Evolutionary conservation across 2,113 vertebrate species (phyloP), one percentile per base, ranked within the genome.

Genomic region (Propithecus coquereli): DNA sequence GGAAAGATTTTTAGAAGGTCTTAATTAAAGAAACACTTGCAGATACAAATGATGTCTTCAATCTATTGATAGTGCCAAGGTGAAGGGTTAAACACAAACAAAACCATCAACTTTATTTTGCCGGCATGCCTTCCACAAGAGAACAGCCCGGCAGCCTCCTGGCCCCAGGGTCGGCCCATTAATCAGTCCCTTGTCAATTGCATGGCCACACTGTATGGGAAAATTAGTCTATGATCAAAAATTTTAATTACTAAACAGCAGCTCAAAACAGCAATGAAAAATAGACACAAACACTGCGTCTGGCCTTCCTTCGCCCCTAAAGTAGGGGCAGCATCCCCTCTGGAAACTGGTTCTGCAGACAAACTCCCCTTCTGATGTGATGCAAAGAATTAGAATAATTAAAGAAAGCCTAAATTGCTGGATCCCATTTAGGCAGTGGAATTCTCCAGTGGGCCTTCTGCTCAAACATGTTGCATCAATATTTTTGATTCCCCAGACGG

Each of bases 11-110:
- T 99, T 99, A 99, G 98, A 98, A 99, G 99, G 99, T 99, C 99
- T 99, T 99, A 99, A 99, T 99, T 99, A 99, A 99, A 99, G 99
- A 99, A 99, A 99, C 99, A 99, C 99, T 99, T 99, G 99, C 99
- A 99, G 99, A 99, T 99, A 99, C 99, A 99, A 99, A 99, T 98
- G 98, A 99, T 99, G 99, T 99, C 98, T 99, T 99, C 98, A 99
- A 99, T 99, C 99, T 99, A 99, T 99, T 98, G 98, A 99, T 99
- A 98, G 98, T 98, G 97, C 97, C 98, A 97, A 98, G 99, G 98
- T 98, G 98, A 99, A 96, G 98, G 98, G 99, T 99, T 99, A 98
- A 98, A 98, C 97, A 98, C 40, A 94, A 98, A 98, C 98, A 98
- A 98, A 98, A 98, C 97, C 98, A 99, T 98, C 98, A 98, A 98